Evolutionary conservation across 1,140 invertebrate genomes (phyloP).

Genomic region (Cherax quadricarinatus): DNA sequence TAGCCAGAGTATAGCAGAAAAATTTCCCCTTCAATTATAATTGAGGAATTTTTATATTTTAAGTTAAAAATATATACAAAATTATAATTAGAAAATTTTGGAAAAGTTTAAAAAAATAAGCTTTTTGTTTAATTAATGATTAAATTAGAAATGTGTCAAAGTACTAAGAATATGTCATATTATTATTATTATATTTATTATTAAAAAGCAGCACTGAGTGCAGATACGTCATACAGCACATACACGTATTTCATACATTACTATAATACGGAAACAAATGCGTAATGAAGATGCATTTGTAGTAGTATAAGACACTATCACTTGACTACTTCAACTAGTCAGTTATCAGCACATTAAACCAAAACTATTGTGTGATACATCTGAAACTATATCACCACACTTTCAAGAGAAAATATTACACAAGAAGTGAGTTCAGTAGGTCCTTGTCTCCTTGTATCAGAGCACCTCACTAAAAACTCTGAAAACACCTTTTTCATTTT

Average conservation of each 20-base stretch:
- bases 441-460: not conserved
- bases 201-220: too few species aligned
- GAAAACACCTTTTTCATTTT: not conserved
- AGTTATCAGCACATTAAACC: not conserved
- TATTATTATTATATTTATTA: too few species aligned
- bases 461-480: not conserved
- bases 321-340: not conserved
- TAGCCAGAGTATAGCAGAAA: too few species aligned
- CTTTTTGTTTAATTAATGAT: not conserved
- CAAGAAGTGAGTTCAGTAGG: not conserved
- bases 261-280: too few species aligned
- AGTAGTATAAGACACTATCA: not conserved
- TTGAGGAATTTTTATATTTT: too few species aligned
- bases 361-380: not conserved
- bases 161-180: too few species aligned
- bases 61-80: too few species aligned
- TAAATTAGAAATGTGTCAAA: too few species aligned
- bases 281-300: not conserved
- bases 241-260: too few species aligned
- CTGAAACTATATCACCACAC: not conserved
- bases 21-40: too few species aligned
- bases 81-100: not conserved
- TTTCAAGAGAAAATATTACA: not conserved
- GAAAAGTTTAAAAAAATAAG: not conserved
- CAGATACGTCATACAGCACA: too few species aligned